Percentiles rank a stretch among this genome's conserved stretches.
Conservation (phyloP, 2,797 vertebrate species). For the Uromys caudimaculatus region DNA sequence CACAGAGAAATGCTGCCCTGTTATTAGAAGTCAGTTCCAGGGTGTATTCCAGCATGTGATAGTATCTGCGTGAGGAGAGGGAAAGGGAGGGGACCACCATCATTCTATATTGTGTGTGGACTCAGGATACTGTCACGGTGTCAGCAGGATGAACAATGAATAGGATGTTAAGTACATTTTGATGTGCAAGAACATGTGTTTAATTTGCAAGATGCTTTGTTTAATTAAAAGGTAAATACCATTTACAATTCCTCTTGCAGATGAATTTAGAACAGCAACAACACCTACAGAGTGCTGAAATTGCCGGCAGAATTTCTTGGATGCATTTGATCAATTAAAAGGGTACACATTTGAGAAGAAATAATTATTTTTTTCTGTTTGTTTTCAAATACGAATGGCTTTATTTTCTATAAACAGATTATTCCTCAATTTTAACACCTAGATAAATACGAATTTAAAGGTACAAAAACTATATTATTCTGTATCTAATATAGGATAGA, state of each 20-base stretch:
- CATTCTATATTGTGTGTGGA: constrained; percentile 73
- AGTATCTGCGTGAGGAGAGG: constrained; percentile 77
- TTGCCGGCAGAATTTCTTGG: constrained; percentile 80
- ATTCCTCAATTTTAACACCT: constrained; percentile 64
- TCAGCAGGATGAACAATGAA: constrained; percentile 82
- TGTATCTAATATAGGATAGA: not conserved
- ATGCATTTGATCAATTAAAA: constrained; percentile 78
- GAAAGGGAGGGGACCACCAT: not conserved
- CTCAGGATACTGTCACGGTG: constrained; percentile 70
- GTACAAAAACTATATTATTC: constrained; percentile 45
- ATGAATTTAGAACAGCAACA: constrained; percentile 81
- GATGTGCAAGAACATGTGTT: constrained; percentile 87
- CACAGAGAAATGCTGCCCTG: constrained; percentile 69
- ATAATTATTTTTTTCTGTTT: constrained; percentile 74
- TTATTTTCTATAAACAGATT: constrained; percentile 77
- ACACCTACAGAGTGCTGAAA: constrained; percentile 83
- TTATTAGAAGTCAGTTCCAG: constrained; percentile 77
- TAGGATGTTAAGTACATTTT: constrained; percentile 86
- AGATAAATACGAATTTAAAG: constrained; percentile 51
- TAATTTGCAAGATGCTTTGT: constrained; percentile 88
- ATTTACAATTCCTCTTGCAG: constrained; percentile 87
- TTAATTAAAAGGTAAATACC: constrained; percentile 90
- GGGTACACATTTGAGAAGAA: constrained; percentile 76
- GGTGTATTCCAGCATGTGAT: constrained; percentile 67
- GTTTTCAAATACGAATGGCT: constrained; percentile 74